phyloP scores from a whole-genome alignment of 2,888 invertebrate species.

The Tetheella fluctuosa region DNA sequence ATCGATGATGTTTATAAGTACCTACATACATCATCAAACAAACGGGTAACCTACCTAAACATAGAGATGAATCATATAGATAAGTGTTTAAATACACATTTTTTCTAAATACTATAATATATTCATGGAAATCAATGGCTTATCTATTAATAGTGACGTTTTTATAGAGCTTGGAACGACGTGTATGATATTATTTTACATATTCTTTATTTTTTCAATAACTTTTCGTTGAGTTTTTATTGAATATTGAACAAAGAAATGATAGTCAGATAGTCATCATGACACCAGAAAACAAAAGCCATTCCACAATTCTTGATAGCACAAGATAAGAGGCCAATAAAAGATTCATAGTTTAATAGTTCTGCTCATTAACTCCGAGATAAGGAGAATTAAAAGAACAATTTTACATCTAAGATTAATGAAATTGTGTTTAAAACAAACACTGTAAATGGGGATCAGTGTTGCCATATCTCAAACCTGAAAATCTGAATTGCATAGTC shows the following conservation, averaged over 20 bases:
- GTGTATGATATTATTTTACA: too few relatives aligned
- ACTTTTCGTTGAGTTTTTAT: too few relatives aligned
- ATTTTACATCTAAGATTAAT: neutral
- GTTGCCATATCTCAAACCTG: too few relatives aligned
- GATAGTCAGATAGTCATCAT: neutral
- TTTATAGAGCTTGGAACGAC: neutral
- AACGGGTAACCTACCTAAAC: slow-evolving; percentile 27
- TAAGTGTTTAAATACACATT: neutral
- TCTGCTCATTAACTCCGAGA: neutral
- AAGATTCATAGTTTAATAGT: slow-evolving; percentile 1
- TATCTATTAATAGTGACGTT: neutral
- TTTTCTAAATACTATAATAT: slow-evolving; percentile 2
- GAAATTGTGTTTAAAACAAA: neutral
- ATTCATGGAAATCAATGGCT: slow-evolving; percentile 22
- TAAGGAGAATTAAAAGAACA: slow-evolving; percentile 1
- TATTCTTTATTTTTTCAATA: too few relatives aligned
- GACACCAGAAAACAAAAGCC: neutral
- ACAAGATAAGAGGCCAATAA: neutral
- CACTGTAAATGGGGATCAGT: neutral
- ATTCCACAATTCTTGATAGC: neutral
- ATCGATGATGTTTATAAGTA: slow-evolving; percentile 37
- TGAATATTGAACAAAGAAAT: neutral
- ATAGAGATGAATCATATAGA: slow-evolving; percentile 39
- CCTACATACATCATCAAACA: slow-evolving; percentile 32
- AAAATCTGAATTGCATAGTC: too few relatives aligned